Evolutionary conservation across 1,140 invertebrate species (phyloP).

Genomic region (Yoshiicerus persimilis): DNA sequence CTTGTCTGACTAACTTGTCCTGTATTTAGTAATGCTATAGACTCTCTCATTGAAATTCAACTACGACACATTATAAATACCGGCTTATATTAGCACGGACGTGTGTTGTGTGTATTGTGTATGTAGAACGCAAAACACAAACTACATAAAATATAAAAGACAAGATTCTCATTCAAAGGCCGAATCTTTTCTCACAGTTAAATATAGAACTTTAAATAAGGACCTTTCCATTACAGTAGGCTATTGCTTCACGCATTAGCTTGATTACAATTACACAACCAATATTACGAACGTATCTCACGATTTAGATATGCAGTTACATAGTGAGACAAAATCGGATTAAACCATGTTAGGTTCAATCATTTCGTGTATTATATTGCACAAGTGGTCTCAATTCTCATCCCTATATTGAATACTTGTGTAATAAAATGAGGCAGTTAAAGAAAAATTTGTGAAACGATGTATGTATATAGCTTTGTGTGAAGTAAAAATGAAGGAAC

Average conservation of each 20-base stretch:
- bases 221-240: not conserved
- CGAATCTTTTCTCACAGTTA: not conserved
- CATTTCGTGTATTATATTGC: no score
- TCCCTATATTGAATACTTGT: no score
- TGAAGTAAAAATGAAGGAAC: not conserved
- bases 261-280: not conserved
- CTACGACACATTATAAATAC: not conserved
- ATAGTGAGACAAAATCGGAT: not conserved
- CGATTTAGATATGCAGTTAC: not conserved
- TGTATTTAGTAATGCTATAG: not conserved
- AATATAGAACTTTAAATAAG: not conserved
- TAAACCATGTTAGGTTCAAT: not conserved
- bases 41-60: not conserved
- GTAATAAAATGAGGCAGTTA: no score
- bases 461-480: no score
- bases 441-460: no score
- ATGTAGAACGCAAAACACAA: not conserved
- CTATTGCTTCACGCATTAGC: not conserved
- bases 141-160: not conserved
- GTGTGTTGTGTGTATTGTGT: no score
- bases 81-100: not conserved
- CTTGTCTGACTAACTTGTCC: not conserved
- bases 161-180: not conserved
- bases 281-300: no score
- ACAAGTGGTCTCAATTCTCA: no score